Conservation (phyloP, 2,797 vertebrate genomes). For the Phoeniculus purpureus region DNA sequence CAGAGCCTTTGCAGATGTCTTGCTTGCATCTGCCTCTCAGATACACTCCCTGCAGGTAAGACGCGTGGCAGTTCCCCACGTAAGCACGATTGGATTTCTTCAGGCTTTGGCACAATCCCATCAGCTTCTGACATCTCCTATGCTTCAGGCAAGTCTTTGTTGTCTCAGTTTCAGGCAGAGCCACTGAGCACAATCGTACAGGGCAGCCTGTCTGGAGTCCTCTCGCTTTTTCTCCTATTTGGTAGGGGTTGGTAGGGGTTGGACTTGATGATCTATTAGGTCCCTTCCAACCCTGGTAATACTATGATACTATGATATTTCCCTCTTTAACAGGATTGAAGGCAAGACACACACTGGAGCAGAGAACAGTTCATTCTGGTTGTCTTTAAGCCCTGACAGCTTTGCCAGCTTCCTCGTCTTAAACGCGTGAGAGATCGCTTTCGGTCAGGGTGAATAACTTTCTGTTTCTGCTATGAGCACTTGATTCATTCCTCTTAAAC, state of each 20-base stretch:
- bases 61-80: background rate
- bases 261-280: too few species aligned
- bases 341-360: background rate
- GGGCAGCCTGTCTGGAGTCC: background rate
- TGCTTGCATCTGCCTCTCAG: conserved; percentile 5
- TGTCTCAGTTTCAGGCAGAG: background rate
- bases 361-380: background rate
- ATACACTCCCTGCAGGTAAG: conserved; percentile 45
- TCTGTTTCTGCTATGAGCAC: background rate
- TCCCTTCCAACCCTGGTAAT: too few species aligned
- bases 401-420: background rate
- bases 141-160: conserved; percentile 6
- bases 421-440: background rate
- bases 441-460: background rate
- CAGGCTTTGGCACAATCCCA: conserved; percentile 20
- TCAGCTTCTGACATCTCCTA: background rate
- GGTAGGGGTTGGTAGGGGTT: too few species aligned
- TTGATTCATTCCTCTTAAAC: background rate
- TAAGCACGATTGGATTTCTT: conserved; percentile 31
- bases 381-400: background rate
- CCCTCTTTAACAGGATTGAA: background rate
- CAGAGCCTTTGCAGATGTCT: background rate
- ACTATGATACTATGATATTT: too few species aligned
- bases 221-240: background rate
- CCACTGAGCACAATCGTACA: background rate